Conservation (phyloP, 2,113 vertebrate species). For the Emydocephalus ijimae region DNA sequence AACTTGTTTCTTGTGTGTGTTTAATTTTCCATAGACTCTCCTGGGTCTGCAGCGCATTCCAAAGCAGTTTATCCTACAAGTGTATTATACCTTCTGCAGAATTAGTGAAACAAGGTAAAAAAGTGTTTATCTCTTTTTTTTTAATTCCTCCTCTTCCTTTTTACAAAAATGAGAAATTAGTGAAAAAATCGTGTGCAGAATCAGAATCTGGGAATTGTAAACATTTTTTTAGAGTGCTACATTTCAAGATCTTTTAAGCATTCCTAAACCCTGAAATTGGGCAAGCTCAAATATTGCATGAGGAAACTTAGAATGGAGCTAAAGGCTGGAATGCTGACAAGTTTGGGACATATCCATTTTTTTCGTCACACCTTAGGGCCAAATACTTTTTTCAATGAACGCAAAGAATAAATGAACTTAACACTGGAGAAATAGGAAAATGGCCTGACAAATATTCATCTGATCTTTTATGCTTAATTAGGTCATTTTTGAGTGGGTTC, state of each 20-base stretch:
- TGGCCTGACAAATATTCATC: background rate
- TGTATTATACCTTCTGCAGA: constrained; percentile 82
- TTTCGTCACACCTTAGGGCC: background rate
- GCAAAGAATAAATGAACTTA: background rate
- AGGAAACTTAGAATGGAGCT: background rate
- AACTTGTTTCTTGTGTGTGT: background rate
- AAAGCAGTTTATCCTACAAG: constrained; percentile 83
- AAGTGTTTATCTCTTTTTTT: rapidly evolving
- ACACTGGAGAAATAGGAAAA: background rate
- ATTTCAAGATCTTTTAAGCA: background rate
- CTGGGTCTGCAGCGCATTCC: constrained; percentile 83
- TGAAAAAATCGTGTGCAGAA: background rate
- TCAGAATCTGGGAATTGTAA: background rate
- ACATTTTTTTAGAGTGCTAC: background rate
- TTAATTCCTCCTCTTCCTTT: background rate
- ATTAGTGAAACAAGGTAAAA: constrained; percentile 80
- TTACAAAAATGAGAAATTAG: rapidly evolving
- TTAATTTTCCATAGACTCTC: constrained; percentile 76
- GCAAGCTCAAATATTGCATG: background rate
- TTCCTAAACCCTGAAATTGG: background rate
- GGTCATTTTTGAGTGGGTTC: background rate
- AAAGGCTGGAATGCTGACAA: background rate
- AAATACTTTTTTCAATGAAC: background rate
- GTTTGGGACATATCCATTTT: background rate
- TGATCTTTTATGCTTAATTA: background rate